Evolutionary conservation across 2,113 vertebrate genomes (phyloP), one percentile per base, ranked within the genome.

Genomic region (Chloroceryle aenea): DNA sequence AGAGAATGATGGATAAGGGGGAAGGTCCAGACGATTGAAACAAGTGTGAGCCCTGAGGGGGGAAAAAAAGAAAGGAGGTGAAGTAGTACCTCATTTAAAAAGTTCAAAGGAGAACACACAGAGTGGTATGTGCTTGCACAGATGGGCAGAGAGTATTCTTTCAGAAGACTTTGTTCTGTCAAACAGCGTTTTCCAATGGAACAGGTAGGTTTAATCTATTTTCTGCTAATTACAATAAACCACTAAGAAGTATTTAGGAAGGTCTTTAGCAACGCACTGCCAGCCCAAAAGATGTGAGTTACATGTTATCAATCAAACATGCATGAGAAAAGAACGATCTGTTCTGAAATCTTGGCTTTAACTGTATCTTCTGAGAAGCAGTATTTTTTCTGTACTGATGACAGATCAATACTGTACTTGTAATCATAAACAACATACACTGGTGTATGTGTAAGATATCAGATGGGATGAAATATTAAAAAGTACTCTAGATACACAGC

Each of bases 11-110:
- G 99, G 99, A 91, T 99, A 99, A 1, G 99, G 99, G 12, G 99
- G 99, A 63, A 99, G 99, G 97, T 99, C 99, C 98, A 99, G 98
- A 30, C 99, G 99, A 97, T 99, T 99, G 96, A 99, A 99, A 97
- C 99, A 99, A 68, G 99, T 99, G 96, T 99, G 99, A 97, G 99
- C 99, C 98, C 99, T 99, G 96, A 84, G 76, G 92, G 40, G 71
- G n/a, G 53, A 21, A 53, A 74, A 69, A 58, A 94, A 95, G 96
- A 93, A 75, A 97, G 87, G 53, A 78, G 52, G 52, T 86, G 42
- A 91, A 78, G 74, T 64, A 76, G 43, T 50, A 45, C n/a, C 84
- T 61, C 56, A 68, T 77, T 97, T 71, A 27, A 76, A 64, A 83
- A 32, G 72, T 93, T 66, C 40, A 66, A 69, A 85, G 63, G n/a